Conservation (phyloP, 2,113 vertebrate genomes). For the Thamnaconus septentrionalis region DNA sequence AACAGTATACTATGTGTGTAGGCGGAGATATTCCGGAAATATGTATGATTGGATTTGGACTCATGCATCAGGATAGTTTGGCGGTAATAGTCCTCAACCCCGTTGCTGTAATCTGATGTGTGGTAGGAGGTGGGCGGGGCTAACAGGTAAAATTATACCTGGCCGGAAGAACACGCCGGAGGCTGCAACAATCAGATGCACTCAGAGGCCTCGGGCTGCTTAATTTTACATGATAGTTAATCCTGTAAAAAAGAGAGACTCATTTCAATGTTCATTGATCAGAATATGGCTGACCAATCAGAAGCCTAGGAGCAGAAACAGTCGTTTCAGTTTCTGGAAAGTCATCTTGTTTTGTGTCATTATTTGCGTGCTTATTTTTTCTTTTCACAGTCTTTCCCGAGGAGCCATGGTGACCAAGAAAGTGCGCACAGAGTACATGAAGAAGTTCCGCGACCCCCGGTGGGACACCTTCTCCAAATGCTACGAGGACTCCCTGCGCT, state of each 20-base stretch:
- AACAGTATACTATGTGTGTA: background rate
- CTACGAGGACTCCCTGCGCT: constrained; percentile 88
- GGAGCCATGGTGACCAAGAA: constrained; percentile 71
- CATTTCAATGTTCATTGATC: too few relatives aligned
- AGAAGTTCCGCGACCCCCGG: constrained; percentile 87
- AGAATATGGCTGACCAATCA: too few relatives aligned
- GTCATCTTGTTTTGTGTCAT: background rate
- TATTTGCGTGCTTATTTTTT: background rate
- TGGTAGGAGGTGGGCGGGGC: constrained; percentile 33
- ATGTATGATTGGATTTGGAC: background rate
- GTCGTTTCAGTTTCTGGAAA: too few relatives aligned
- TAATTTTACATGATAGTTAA: too few relatives aligned
- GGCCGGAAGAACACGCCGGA: too few relatives aligned
- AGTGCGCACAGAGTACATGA: constrained; percentile 89
- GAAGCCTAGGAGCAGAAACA: too few relatives aligned
- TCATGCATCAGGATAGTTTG: constrained; percentile 5
- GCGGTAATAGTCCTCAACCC: constrained; percentile 40
- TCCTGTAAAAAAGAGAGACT: too few relatives aligned
- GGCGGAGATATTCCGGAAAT: constrained; percentile 7
- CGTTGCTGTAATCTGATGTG: constrained; percentile 35
- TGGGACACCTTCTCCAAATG: constrained; percentile 90
- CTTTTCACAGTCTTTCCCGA: background rate
- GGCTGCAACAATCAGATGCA: too few relatives aligned
- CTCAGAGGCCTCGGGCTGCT: too few relatives aligned
- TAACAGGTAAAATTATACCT: constrained; percentile 10